phyloP scores from a whole-genome alignment of 2,888 invertebrate species.

The Seira sanloemensis region DNA sequence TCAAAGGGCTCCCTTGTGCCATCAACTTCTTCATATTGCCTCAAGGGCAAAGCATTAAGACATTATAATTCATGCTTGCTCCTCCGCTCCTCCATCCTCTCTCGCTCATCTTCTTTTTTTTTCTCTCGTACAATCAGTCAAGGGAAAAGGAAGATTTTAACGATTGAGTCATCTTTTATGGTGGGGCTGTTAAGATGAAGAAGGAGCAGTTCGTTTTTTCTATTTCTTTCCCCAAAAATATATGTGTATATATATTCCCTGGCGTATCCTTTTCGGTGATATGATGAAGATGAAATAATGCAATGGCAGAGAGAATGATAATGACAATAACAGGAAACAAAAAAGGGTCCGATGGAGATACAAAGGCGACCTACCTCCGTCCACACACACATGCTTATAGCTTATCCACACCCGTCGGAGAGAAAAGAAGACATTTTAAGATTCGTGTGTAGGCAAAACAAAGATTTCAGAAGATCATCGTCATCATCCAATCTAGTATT shows the following conservation, averaged over 20 bases:
- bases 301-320: conserved; percentile 18
- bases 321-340: conserved; percentile 62
- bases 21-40: conserved; percentile 44
- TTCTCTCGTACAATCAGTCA: neutral
- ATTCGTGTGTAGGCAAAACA: conserved; percentile 38
- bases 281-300: conserved; percentile 23
- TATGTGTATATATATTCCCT: neutral
- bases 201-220: conserved; percentile 56
- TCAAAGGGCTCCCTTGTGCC: conserved; percentile 56
- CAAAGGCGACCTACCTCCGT: conserved; percentile 39
- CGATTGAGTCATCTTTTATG: conserved; percentile 65
- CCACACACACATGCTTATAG: neutral
- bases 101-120: conserved; percentile 15
- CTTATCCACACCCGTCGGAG: conserved; percentile 36
- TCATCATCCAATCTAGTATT: conserved; percentile 25
- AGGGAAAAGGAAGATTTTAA: conserved; percentile 34
- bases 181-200: conserved; percentile 62
- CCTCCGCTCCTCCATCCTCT: conserved; percentile 12
- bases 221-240: conserved; percentile 7
- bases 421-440: neutral
- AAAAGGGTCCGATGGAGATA: conserved; percentile 49
- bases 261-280: conserved; percentile 39
- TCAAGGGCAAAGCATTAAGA: conserved; percentile 61
- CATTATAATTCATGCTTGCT: conserved; percentile 61
- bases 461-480: conserved; percentile 35